Base-by-base conservation (phyloP, 2,888 invertebrate species). In the Dysmachus trigonus region DNA sequence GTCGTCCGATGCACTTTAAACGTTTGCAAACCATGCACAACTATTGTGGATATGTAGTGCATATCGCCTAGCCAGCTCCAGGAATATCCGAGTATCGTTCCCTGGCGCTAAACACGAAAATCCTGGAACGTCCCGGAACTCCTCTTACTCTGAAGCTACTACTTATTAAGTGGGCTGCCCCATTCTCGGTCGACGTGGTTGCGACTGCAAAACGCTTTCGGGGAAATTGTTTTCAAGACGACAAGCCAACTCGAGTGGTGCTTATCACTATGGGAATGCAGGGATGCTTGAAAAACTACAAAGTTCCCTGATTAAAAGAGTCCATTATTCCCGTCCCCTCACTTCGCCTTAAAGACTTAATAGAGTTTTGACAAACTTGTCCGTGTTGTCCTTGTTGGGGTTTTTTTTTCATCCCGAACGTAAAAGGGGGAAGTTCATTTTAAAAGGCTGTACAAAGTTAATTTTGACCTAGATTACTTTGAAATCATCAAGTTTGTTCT, bases 151-250 rank as follows among this genome's bases (percentile, higher is more conserved):
- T 73, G 7, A 30, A 31, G 3, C 62, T 62, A 13, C 41, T 41
- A 31, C 53, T 53, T 81, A 81, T 81, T 81, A 81, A 81, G 81
- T 81, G 81, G 81, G 15, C 18, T 35, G 33, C 18, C 33, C 33
- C 33, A 13, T n/a, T 62, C 31, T 81, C 53, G 81, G 81, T 33
- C 51, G n/a, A 35, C 51, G 81, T 81, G 81, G 62, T 81, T 81
- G 47, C 77, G 30, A 33, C 31, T n/a, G 81, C 81, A 81, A 62
- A 81, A 81, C 33, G 33, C 81, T 22, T 18, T 53, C 62, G 81
- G 81, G 81, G 35, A 62, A 62, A 81, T 81, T 81, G 53, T 81
- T 81, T 81, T 81, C 30, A 81, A 81, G 53, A 81, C 81, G 51
- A 53, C 81, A 81, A 81, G 18, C 81, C 53, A 62, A 62, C 53